Evolutionary conservation across 2,797 vertebrate species (phyloP), one percentile per base, ranked within the genome.

Genomic region (Sus cebifrons): DNA sequence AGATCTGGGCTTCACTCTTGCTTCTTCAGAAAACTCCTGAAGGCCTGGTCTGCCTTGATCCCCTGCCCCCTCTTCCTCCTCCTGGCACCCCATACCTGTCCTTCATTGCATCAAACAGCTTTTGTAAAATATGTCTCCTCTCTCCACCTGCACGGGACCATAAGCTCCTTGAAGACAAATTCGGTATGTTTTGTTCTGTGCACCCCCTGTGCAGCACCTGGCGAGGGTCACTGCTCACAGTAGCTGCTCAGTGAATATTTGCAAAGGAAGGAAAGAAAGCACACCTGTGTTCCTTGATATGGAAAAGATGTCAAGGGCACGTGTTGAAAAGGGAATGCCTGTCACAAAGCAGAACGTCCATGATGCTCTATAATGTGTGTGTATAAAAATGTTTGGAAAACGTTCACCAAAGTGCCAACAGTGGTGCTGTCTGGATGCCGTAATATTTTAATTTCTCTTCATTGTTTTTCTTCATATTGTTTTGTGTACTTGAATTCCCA

Each of bases 141-240:
- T 25, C 64, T 12, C 5, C 20, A 8, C 25, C 5, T 1, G 6
- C 14, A 5, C 17, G 5, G 9, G 68, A 25, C 2, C 5, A 0
- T 54, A n/a, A 52, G 49, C 23, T 74, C 74, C 70, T 3, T 20
- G 52, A 20, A 84, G 12, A 49, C 60, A 75, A 13, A 86, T 18
- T 32, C 60, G 10, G 0, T 2, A 21, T 3, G 6, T 49, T 68
- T 83, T 64, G 25, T 17, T 52, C 58, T 2, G 1, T 10, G 3
- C 36, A 0, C 25, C 14, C 11, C 27, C 9, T 49, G 44, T 6
- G 44, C 12, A 6, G 49, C 0, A 4, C 40, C 58, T 1, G 17
- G 68, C n/a, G 6, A 13, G 20, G 32, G 16, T 16, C 16, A 2
- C 58, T 79, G 60, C 60, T 70, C 15, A 0, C 13, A 23, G 40